Conservation (phyloP, 2,113 vertebrate species). For the Neolamprologus tretocephalus region DNA sequence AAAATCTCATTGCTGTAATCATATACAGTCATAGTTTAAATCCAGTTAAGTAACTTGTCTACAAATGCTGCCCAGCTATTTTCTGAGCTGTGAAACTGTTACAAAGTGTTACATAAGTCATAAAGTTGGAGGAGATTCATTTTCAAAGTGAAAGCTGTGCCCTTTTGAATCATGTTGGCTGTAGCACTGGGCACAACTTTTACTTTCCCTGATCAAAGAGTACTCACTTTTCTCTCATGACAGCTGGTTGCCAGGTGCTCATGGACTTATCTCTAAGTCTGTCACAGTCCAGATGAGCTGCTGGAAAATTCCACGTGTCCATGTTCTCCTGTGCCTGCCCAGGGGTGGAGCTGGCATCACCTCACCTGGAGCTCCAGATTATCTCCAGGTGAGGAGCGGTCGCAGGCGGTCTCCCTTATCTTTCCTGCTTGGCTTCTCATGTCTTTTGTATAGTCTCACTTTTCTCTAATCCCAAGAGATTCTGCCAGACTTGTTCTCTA, state of each 20-base stretch:
- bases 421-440: no score
- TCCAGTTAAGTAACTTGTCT: not conserved
- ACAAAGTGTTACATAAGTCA: not conserved
- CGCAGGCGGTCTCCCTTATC: no score
- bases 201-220: not conserved
- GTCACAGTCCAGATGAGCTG: not conserved
- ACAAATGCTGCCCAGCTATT: not conserved
- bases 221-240: not conserved
- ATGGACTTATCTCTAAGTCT: not conserved
- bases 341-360: not conserved
- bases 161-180: not conserved
- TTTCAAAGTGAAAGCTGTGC: not conserved
- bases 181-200: not conserved
- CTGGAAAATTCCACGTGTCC: not conserved
- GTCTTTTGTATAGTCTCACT: not conserved
- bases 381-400: no score
- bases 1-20: not conserved
- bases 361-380: not conserved
- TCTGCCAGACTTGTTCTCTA: not conserved
- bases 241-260: not conserved
- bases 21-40: not conserved
- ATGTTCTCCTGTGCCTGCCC: not conserved
- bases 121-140: not conserved
- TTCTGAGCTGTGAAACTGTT: not conserved
- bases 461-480: not conserved